Evolutionary conservation across 2,797 vertebrate genomes (phyloP).

Genomic region (Phataginus tetradactyla): DNA sequence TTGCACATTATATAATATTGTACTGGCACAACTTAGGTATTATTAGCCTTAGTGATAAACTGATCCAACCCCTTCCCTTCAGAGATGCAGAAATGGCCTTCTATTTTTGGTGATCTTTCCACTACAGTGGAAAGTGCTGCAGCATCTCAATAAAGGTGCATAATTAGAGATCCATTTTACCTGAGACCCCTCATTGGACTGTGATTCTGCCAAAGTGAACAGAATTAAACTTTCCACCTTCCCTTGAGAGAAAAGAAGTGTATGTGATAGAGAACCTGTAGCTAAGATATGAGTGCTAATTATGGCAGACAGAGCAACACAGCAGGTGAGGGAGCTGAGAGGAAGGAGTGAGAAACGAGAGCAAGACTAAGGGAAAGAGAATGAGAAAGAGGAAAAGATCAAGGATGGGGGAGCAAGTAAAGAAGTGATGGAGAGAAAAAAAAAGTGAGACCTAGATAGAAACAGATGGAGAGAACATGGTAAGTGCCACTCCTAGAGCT

Average conservation of each 20-base stretch:
- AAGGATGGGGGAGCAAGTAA: not conserved
- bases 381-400: not conserved
- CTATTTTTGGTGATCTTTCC: not conserved
- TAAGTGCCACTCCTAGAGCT: not conserved
- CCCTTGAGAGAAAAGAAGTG: not conserved
- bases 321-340: not conserved
- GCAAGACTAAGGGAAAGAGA: not conserved
- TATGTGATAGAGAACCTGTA: not conserved
- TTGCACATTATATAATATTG: not conserved
- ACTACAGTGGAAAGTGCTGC: not conserved
- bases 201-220: not conserved
- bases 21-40: not conserved
- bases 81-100: not conserved
- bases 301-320: not conserved
- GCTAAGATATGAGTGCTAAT: not conserved
- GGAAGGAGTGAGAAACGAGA: not conserved
- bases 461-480: accelerated
- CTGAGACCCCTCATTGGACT: not conserved
- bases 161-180: not conserved
- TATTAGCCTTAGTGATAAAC: not conserved
- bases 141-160: not conserved
- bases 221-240: not conserved
- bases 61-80: not conserved
- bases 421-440: no score
- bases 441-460: not conserved